These are phyloP conservation scores for Peromyscus eremicus DNA, from an alignment of 2,797 vertebrate genomes.

Conservation along the genomic window DNA sequence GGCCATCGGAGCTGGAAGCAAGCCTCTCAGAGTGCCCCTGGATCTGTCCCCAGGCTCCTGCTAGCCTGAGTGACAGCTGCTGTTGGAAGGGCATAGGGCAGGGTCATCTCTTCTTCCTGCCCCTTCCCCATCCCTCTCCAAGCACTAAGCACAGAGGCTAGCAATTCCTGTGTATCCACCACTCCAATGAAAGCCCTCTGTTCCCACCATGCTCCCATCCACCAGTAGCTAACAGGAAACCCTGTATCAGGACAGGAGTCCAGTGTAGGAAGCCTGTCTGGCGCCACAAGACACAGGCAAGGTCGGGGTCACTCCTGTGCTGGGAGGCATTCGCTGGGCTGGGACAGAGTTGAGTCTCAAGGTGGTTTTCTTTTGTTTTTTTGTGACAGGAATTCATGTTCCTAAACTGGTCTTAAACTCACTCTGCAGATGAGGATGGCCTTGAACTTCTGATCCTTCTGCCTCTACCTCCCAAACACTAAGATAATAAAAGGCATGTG, in stretches of 20 bases:
- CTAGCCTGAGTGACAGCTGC: not conserved
- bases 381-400: not conserved
- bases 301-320: not conserved
- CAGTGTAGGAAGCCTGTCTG: conserved; percentile 4
- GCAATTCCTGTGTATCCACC: not conserved
- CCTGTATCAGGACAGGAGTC: not conserved
- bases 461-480: not conserved
- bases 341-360: not conserved
- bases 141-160: not conserved
- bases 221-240: conserved; percentile 53
- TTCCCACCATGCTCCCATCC: not conserved
- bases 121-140: rapidly evolving
- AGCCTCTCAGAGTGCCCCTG: not conserved
- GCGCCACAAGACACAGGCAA: conserved; percentile 8
- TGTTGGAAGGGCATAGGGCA: not conserved
- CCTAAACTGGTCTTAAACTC: not conserved
- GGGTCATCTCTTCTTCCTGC: not conserved
- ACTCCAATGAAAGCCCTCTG: rapidly evolving
- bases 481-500: too few relatives aligned
- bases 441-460: not conserved
- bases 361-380: not conserved
- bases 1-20: not conserved
- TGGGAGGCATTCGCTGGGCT: not conserved
- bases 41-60: not conserved
- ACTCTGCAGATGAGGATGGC: not conserved